phyloP scores from a whole-genome alignment of 1,140 invertebrate genomes.

The Stegodyphus mimosarum region DNA sequence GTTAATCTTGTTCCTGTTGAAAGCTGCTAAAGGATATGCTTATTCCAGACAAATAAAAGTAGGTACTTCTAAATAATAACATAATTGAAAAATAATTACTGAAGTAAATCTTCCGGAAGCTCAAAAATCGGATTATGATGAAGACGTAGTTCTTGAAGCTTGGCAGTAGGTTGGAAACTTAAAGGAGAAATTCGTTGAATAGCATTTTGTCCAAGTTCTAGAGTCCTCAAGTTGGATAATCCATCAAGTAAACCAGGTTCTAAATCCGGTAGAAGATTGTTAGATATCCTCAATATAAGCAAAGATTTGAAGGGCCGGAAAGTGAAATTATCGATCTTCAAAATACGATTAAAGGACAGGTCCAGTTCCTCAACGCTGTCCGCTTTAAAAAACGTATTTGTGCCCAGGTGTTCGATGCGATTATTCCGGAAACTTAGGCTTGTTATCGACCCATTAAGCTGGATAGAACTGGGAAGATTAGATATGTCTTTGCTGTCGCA shows the following conservation, averaged over 20 bases:
- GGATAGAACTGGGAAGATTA: not conserved
- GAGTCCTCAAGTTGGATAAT: conserved; percentile 10
- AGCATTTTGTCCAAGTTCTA: conserved; percentile 28
- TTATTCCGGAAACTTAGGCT: conserved; percentile 26
- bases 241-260: conserved; percentile 20
- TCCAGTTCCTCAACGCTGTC: conserved; percentile 27
- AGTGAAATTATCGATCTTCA: conserved; percentile 19
- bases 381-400: conserved; percentile 13
- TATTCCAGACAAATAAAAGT: too few species aligned
- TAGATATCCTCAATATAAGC: conserved; percentile 1
- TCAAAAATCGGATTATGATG: conserved; percentile 27
- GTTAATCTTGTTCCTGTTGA: too few species aligned
- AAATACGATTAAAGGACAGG: conserved; percentile 3
- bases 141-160: conserved; percentile 22
- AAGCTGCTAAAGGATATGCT: too few species aligned
- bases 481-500: conserved; percentile 13
- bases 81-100: conserved; percentile 23
- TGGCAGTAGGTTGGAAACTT: not conserved
- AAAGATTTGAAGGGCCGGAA: conserved; percentile 14
- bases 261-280: conserved; percentile 13
- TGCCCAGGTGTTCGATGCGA: not conserved
- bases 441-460: not conserved
- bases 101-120: conserved; percentile 15
- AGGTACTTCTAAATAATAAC: too few species aligned
- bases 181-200: not conserved